Evolutionary conservation across 1,140 invertebrate species (phyloP).

Genomic region (Drosophila pruinosa): DNA sequence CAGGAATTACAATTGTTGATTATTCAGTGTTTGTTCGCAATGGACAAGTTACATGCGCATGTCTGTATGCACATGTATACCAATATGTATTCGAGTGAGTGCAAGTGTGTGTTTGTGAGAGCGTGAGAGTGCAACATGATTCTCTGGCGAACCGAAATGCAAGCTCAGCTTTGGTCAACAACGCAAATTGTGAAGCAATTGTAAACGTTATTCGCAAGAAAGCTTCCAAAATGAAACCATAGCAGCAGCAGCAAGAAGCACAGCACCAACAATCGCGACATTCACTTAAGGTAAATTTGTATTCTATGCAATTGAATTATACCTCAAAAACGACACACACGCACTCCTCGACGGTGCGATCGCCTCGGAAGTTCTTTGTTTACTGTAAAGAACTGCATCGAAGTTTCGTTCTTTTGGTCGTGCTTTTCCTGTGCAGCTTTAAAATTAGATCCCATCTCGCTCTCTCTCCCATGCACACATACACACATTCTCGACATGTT

Average conservation of each 20-base stretch:
- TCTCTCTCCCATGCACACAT: slow-evolving; percentile 29
- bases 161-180: slow-evolving; percentile 40
- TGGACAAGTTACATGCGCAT: neutral
- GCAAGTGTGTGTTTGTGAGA: neutral
- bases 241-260: neutral
- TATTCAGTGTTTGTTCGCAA: slow-evolving; percentile 7
- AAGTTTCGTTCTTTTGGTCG: slow-evolving; percentile 61
- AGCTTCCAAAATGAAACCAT: slow-evolving; percentile 18
- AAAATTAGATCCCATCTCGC: slow-evolving; percentile 67
- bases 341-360: slow-evolving; percentile 52
- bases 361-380: slow-evolving; percentile 74
- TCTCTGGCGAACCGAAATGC: slow-evolving; percentile 15
- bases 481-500: too few relatives aligned
- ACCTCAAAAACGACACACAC: neutral
- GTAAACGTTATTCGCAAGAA: slow-evolving; percentile 8
- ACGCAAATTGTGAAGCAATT: slow-evolving; percentile 15
- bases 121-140: slow-evolving; percentile 1
- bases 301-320: neutral
- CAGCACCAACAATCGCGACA: neutral
- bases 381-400: slow-evolving; percentile 65
- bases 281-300: neutral
- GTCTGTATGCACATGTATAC: neutral
- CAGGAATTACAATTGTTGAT: slow-evolving; percentile 43
- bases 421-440: slow-evolving; percentile 65
- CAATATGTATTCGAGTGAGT: neutral